Conservation (phyloP, 2,797 vertebrate genomes). For the Lacerta agilis region DNA sequence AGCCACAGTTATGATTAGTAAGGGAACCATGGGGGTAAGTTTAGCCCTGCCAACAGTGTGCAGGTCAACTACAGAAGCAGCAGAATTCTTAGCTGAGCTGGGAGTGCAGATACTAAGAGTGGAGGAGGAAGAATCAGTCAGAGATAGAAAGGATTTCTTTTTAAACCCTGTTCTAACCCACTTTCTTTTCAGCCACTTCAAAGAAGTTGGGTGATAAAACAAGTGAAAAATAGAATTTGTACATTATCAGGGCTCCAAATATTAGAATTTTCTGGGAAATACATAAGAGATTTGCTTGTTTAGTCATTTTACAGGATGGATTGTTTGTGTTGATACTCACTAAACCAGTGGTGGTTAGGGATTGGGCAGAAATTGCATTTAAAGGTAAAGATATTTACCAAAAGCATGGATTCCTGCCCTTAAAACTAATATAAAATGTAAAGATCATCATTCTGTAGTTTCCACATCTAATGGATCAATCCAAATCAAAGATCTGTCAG, state of each 20-base stretch:
- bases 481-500: too few species aligned
- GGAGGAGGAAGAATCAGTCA: too few species aligned
- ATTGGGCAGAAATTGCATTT: too few species aligned
- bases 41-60: background rate
- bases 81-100: background rate
- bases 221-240: background rate
- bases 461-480: background rate
- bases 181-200: background rate
- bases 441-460: background rate
- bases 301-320: background rate
- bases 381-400: background rate
- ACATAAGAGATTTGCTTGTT: background rate
- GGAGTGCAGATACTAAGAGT: background rate
- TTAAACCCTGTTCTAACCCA: background rate
- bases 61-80: background rate
- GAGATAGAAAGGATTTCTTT: too few species aligned
- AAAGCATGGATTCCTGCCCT: too few species aligned
- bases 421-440: background rate
- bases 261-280: too few species aligned
- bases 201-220: background rate
- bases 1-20: constrained; percentile 8
- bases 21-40: background rate
- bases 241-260: background rate
- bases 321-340: background rate
- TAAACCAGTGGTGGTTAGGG: background rate